A percentile compares a stretch with the other conserved stretches of the same genome.
phyloP scores from a whole-genome alignment of 1,140 invertebrate species.

The Zaprionus ornatus region DNA sequence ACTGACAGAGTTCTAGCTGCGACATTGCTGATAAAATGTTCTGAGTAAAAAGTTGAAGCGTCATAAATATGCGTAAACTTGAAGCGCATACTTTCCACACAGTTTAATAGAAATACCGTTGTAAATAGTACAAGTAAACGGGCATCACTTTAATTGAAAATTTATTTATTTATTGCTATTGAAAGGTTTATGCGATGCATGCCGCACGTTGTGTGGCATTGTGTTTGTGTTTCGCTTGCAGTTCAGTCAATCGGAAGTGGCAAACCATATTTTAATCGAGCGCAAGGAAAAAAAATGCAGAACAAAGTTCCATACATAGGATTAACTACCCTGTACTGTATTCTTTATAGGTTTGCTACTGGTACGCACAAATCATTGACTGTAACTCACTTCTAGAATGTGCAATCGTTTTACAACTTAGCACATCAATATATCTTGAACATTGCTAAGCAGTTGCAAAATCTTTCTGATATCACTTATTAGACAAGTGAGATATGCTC shows the following conservation, averaged over 20 bases:
- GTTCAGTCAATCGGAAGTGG: not conserved
- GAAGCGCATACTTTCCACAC: not conserved
- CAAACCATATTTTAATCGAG: not conserved
- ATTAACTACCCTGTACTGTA: not conserved
- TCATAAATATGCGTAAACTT: slow-evolving; percentile 9
- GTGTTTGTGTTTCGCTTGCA: not conserved
- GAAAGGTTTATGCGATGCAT: not conserved
- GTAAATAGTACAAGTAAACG: not conserved
- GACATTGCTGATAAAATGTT: slow-evolving; percentile 67
- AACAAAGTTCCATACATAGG: not conserved
- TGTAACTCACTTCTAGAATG: not conserved
- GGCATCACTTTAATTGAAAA: slow-evolving; percentile 12
- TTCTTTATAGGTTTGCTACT: not conserved
- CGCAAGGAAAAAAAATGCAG: not conserved
- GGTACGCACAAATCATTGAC: not conserved
- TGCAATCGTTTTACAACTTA: not conserved
- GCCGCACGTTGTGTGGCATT: no score
- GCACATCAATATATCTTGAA: not conserved
- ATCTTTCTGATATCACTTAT: not conserved
- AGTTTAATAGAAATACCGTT: not conserved
- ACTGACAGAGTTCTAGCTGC: slow-evolving; percentile 55
- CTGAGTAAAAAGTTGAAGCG: slow-evolving; percentile 19
- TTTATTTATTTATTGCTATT: slow-evolving; percentile 35
- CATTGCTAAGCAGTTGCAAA: not conserved
- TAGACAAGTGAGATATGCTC: not conserved